These are phyloP conservation scores for Xylota segnis DNA, from an alignment of 2,888 invertebrate species.

Conservation along the genomic window DNA sequence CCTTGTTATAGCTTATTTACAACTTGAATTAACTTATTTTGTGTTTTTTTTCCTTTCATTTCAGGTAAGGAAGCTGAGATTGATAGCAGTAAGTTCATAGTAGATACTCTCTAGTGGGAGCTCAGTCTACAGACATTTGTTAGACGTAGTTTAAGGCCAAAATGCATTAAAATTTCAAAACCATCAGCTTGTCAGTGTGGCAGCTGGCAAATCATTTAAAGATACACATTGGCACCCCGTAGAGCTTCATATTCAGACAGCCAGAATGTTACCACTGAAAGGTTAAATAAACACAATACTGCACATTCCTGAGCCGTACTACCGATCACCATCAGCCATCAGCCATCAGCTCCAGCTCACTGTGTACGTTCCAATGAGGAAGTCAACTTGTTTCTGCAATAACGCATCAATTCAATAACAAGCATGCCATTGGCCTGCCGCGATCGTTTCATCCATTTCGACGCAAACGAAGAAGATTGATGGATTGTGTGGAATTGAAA, in stretches of 20 bases:
- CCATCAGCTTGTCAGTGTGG: neutral
- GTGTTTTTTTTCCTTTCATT: conserved; percentile 24
- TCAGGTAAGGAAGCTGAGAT: conserved; percentile 31
- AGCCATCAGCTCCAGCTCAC: conserved; percentile 14
- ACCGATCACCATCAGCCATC: neutral
- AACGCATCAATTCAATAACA: conserved; percentile 70
- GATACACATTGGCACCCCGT: neutral
- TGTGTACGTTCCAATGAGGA: conserved; percentile 58
- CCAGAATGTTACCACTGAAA: conserved; percentile 8
- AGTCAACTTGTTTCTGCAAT: conserved; percentile 74
- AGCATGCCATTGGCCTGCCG: conserved; percentile 61
- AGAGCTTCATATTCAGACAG: conserved; percentile 6
- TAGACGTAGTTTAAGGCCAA: no score
- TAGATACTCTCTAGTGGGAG: neutral
- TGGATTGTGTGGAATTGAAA: conserved; percentile 60
- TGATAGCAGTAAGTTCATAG: neutral
- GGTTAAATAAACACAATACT: conserved; percentile 41
- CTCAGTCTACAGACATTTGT: no score
- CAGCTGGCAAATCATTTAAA: neutral
- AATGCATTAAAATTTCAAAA: neutral
- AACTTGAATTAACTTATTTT: conserved; percentile 2
- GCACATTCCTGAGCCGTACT: conserved; percentile 13
- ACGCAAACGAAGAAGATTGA: conserved; percentile 71
- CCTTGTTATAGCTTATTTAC: conserved; percentile 20
- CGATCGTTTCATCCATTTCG: conserved; percentile 71